Conservation (phyloP, 2,113 vertebrate genomes). For the Pollachius pollachius region DNA sequence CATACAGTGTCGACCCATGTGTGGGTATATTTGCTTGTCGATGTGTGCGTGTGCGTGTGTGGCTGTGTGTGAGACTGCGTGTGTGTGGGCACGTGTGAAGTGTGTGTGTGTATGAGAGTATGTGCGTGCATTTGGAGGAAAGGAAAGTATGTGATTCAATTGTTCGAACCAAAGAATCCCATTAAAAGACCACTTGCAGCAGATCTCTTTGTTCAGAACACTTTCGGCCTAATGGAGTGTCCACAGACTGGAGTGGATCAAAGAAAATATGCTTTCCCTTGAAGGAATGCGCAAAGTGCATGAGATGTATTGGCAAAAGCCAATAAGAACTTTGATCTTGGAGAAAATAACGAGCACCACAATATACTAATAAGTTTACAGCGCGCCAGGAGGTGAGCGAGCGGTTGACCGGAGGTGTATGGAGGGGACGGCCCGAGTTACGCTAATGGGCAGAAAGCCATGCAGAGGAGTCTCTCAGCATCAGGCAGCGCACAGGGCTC, state of each 20-base stretch:
- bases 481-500: too few relatives aligned
- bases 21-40: not conserved
- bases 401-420: too few relatives aligned
- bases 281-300: conserved; percentile 13
- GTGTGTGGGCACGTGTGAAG: not conserved
- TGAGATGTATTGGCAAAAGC: conserved; percentile 7
- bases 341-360: too few relatives aligned
- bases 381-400: too few relatives aligned
- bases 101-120: not conserved
- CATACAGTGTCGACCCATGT: not conserved
- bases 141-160: conserved; percentile 41
- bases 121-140: not conserved
- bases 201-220: conserved; percentile 56
- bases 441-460: too few relatives aligned
- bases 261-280: conserved; percentile 30
- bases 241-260: conserved; percentile 27
- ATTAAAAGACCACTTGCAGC: conserved; percentile 60
- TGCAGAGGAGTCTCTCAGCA: too few relatives aligned
- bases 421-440: too few relatives aligned
- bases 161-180: conserved; percentile 66
- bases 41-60: conserved; percentile 7
- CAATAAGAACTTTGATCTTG: too few relatives aligned
- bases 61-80: conserved; percentile 1
- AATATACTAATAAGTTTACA: too few relatives aligned
- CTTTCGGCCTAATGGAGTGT: conserved; percentile 61